phyloP scores from a whole-genome alignment of 2,797 vertebrate genomes.

The Scolopax rusticola region DNA sequence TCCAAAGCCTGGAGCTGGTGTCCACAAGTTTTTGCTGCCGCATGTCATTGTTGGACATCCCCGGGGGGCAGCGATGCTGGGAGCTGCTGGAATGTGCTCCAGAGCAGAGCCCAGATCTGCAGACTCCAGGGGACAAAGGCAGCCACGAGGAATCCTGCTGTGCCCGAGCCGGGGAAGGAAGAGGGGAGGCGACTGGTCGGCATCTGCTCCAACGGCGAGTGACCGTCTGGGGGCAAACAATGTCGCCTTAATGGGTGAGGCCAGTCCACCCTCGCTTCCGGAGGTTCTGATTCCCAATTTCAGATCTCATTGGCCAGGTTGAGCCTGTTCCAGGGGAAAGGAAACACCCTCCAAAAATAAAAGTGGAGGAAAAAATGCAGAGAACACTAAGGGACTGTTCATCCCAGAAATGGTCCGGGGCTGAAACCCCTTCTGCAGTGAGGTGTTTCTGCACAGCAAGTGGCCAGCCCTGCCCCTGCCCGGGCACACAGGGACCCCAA shows the following conservation, averaged over 20 bases:
- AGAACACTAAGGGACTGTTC: background rate
- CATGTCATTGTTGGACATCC: too few relatives aligned
- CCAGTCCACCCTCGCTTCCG: background rate
- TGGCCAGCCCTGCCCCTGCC: background rate
- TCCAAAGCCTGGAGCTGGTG: background rate
- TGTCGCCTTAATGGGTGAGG: background rate
- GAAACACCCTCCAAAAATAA: background rate
- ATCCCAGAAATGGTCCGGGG: background rate
- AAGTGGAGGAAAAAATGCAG: background rate
- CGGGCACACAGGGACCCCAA: background rate
- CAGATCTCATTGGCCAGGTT: background rate
- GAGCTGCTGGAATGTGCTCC: background rate
- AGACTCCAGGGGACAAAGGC: background rate
- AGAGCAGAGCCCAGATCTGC: background rate
- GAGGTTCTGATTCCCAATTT: background rate
- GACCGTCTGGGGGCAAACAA: background rate
- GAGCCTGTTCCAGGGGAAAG: background rate
- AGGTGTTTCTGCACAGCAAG: accelerated
- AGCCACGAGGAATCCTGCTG: accelerated
- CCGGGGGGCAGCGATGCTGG: accelerated
- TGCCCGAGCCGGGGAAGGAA: background rate
- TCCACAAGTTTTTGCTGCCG: background rate
- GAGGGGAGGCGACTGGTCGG: background rate
- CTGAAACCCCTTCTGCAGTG: background rate
- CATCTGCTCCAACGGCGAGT: accelerated